Percentiles rank a stretch among this genome's conserved stretches.
Evolutionary conservation across 2,113 vertebrate genomes (phyloP).

Genomic region (Sapajus apella): DNA sequence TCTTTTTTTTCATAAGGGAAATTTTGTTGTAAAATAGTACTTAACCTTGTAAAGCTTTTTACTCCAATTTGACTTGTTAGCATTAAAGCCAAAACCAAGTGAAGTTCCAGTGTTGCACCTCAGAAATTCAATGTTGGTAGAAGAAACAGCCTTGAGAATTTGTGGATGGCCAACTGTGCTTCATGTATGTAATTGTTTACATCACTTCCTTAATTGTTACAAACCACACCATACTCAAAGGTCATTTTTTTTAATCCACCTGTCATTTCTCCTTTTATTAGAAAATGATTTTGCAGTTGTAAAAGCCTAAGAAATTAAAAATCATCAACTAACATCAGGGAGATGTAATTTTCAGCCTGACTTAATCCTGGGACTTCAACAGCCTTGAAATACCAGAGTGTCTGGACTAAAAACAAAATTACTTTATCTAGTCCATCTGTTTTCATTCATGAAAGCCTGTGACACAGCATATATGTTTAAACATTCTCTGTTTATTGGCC

Average conservation of each 20-base stretch:
- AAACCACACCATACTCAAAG: no score
- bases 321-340: background rate
- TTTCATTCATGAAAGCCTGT: constrained; percentile 9
- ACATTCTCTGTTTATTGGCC: constrained; percentile 8
- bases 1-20: background rate
- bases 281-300: background rate
- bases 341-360: constrained; percentile 6
- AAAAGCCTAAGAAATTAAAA: constrained; percentile 41
- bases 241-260: background rate
- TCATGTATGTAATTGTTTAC: background rate
- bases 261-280: background rate
- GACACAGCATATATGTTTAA: background rate
- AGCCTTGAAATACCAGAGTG: constrained; percentile 38
- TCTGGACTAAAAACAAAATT: constrained; percentile 48
- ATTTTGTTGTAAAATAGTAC: constrained; percentile 40
- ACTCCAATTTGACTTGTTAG: constrained; percentile 7
- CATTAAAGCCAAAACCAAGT: constrained; percentile 6
- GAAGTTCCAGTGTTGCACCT: background rate
- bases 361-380: background rate
- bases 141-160: background rate
- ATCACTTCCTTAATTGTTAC: background rate
- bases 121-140: background rate
- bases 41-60: background rate
- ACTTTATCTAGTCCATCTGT: constrained; percentile 48
- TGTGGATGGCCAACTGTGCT: background rate